Evolutionary conservation across 23 tunicate genomes (phyloP), one percentile per base, ranked within the genome.

Genomic region (Styela plicata): DNA sequence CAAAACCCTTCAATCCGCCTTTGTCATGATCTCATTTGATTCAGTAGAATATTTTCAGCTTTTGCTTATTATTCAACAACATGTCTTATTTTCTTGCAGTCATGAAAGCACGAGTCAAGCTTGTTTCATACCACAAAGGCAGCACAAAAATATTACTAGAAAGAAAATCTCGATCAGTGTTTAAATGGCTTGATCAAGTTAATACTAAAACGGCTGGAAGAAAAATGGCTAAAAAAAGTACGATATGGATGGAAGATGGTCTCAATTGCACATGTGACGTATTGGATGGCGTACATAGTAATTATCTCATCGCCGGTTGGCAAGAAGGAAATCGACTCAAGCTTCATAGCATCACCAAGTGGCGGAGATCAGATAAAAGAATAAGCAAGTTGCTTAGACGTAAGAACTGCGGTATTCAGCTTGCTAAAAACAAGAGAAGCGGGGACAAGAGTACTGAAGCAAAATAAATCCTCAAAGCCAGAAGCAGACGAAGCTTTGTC

Each of bases 301-400:
- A 80, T 22, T 86, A 86, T 68, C 79, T 91, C 18, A 87, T 91
- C 69, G 69, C 97, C 3, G 97, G 97, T 5, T 82, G 97, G 87
- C 63, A 86, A 32, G 36, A 35, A 13, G 83, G 64, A 20, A 62
- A 44, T 24, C 36, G 31, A 37, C 62, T 91, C 10, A 78, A 74
- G 70, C 82, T 82, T 10, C 64, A 83, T 28, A 74, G 84, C 31
- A 79, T 91, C 70, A 70, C 84, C 7, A 83, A 74, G 74, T 91
- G 97, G 97, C 79, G 83, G 67, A 86, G 63, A 73, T 69, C 74
- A 64, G 30, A 64, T 68, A 70, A 62, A 63, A 86, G 68, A 52
- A 22, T 78, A 29, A 61, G 85, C 25, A 86, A 78, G 63, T 29
- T 24, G 31, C 25, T 70, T 61, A 80, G 35, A 33, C 52, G 63